Percentiles rank a stretch among this genome's conserved stretches.
phyloP scores from a whole-genome alignment of 2,113 vertebrate species.

The Oostethus manadensis region DNA sequence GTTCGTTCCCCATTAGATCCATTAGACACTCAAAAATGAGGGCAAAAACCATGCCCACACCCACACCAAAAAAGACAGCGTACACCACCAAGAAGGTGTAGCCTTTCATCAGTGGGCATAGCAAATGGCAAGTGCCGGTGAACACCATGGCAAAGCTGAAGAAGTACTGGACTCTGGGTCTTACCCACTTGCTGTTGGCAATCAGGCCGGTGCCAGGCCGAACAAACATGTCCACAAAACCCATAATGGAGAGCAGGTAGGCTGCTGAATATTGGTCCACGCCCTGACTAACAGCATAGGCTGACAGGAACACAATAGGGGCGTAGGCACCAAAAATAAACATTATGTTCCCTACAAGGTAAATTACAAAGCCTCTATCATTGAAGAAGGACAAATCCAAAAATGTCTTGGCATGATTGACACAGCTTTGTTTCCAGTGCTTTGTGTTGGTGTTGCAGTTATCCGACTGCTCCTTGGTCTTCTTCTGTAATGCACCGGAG shows the following conservation, averaged over 20 bases:
- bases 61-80: slow-evolving; percentile 67
- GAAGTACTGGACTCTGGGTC: slow-evolving; percentile 75
- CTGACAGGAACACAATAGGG: slow-evolving; percentile 78
- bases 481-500: not conserved
- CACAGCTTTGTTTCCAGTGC: slow-evolving; percentile 36
- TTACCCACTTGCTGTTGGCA: slow-evolving; percentile 74
- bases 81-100: slow-evolving; percentile 65
- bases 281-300: slow-evolving; percentile 71
- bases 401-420: slow-evolving; percentile 59
- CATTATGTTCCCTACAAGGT: slow-evolving; percentile 74
- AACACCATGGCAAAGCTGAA: slow-evolving; percentile 77
- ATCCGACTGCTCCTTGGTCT: slow-evolving; percentile 7
- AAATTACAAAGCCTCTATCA: slow-evolving; percentile 78
- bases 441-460: slow-evolving; percentile 13
- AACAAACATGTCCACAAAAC: slow-evolving; percentile 76
- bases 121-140: slow-evolving; percentile 73
- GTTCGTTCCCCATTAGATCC: slow-evolving; percentile 74
- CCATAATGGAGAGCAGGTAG: slow-evolving; percentile 76
- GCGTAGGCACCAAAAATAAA: slow-evolving; percentile 79
- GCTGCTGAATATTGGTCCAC: slow-evolving; percentile 74
- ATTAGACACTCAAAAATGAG: slow-evolving; percentile 81
- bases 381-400: slow-evolving; percentile 79
- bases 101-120: slow-evolving; percentile 72
- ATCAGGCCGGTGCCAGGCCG: slow-evolving; percentile 70
- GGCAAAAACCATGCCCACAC: slow-evolving; percentile 77